Evolutionary conservation across 2,113 vertebrate species (phyloP), one percentile per base, ranked within the genome.

Genomic region (Urocolius indicus): DNA sequence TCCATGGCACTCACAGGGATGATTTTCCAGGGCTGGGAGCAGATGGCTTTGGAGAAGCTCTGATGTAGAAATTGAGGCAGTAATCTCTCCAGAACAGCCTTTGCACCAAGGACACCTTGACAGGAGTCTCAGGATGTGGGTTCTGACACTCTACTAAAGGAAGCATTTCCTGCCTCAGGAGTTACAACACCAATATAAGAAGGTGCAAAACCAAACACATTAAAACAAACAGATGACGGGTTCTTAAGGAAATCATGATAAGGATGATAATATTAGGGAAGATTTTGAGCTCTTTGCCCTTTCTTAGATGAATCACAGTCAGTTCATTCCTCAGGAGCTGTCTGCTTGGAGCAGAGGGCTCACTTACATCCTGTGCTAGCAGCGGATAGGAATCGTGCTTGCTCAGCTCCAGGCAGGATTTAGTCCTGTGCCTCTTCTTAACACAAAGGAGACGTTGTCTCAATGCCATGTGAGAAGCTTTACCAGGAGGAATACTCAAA

Each of bases 341-440:
- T 11, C 30, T 72, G 62, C 17, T 76, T 2, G 0, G 52, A 48
- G 89, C 71, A n/a, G 38, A 26, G 21, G 11, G 34, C 18, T 67
- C 24, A 32, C 2, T 67, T 27, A 32, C 2, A 12, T 5, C 48
- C 34, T 24, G 58, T 2, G 0, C 15, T 49, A 43, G 32, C 41
- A 43, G 36, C 2, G 24, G 7, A 2, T 41, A 15, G 41, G 51
- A 63, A 38, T 10, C 66, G 41, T 23, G 12, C 5, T 17, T 11
- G 55, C 71, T 69, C 73, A 52, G 16, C 46, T 36, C 52, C 13
- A 2, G 15, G 34, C 81, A 30, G 82, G 71, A 38, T 87, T 92
- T 82, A 57, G 5, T 43, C 45, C 71, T 5, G 0, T 26, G 16
- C 8, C 34, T 86, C 61, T 57, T 11, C 8, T 26, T 48, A 48